Base-by-base conservation (phyloP, 2,113 vertebrate genomes). In the Zosterops lateralis region DNA sequence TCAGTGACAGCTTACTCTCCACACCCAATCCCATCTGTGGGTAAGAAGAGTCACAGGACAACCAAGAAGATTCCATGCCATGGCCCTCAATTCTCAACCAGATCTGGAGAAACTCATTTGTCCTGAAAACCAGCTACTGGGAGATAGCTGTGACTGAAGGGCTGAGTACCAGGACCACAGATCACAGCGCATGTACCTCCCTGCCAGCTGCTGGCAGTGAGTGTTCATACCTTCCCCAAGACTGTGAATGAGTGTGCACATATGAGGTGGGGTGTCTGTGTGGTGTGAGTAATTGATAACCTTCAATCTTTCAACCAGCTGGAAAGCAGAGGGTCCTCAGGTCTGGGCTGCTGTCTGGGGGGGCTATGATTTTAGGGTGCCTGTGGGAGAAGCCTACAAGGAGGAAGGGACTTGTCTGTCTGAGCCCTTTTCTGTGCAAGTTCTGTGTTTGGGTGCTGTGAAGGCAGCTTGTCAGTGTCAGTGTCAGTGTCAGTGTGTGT, bases 141-240 rank as follows among this genome's bases (percentile, higher is more conserved):
- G 24, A 32, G 17, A 38, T 4, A 3, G 6, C 32, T 45, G 32
- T 40, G 36, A 34, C 10, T 28, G 38, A 44, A 40, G 8, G 7
- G 2, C 7, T 20, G 32, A 51, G 32, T 25, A 5, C 28, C 17
- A 18, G 25, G 73, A 40, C 20, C 1, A 1, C 1, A 7, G 26
- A 17, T 44, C 17, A 44, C 28, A 34, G 22, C 28, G 34, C 0
- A 0, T 4, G 7, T 32, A 13, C 65, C 44, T 42, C 18, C 3
- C 3, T 54, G 21, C 25, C 36, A 57, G 50, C 16, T 58, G 12
- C 60, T 62, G 67, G 38, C 54, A 47, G n/a, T 8, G 7, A 18
- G 15, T 6, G 7, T 54, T 17, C 71, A 26, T 36, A n/a, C 25
- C 22, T 31, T 67, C 26, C 51, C 14, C 22, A 29, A 7, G 50